phyloP scores from a whole-genome alignment of 2,888 invertebrate species.

The Lamproptera curius region DNA sequence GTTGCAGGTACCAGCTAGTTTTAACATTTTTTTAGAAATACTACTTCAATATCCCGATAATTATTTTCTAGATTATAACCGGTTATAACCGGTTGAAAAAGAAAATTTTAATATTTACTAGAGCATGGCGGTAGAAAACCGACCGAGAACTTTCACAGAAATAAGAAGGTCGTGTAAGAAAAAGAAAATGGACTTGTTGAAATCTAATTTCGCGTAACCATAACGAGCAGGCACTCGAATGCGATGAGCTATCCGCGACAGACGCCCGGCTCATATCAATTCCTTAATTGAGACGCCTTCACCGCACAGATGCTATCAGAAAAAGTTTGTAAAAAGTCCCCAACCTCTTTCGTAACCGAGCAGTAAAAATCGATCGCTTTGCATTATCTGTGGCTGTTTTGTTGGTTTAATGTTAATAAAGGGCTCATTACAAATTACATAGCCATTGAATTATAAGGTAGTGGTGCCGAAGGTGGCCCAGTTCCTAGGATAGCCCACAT shows the following conservation, averaged over 20 bases:
- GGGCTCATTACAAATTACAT: too few species aligned
- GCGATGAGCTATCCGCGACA: conserved; percentile 74
- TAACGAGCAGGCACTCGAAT: conserved; percentile 68
- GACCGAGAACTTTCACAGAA: conserved; percentile 52
- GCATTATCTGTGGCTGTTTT: too few species aligned
- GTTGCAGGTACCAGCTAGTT: too few species aligned
- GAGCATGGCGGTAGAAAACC: conserved; percentile 22
- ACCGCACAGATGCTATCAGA: conserved; percentile 51
- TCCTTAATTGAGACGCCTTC: conserved; percentile 67
- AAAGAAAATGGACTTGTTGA: conserved; percentile 74
- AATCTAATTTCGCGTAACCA: conserved; percentile 78
- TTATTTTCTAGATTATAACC: too few species aligned
- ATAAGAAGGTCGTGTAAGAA: conserved; percentile 57
- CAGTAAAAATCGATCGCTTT: too few species aligned
- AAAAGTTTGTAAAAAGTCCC: conserved; percentile 30
- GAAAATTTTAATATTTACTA: not conserved
- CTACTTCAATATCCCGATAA: too few species aligned
- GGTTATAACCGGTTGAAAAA: not conserved
- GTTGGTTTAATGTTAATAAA: too few species aligned
- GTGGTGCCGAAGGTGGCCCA: too few species aligned
- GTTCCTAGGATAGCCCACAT: too few species aligned
- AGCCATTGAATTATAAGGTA: too few species aligned
- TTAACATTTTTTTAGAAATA: too few species aligned
- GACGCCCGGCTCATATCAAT: conserved; percentile 71
- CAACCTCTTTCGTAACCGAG: conserved; percentile 5